phyloP scores from a whole-genome alignment of 1,140 invertebrate genomes.

The Sycobia sp. region DNA sequence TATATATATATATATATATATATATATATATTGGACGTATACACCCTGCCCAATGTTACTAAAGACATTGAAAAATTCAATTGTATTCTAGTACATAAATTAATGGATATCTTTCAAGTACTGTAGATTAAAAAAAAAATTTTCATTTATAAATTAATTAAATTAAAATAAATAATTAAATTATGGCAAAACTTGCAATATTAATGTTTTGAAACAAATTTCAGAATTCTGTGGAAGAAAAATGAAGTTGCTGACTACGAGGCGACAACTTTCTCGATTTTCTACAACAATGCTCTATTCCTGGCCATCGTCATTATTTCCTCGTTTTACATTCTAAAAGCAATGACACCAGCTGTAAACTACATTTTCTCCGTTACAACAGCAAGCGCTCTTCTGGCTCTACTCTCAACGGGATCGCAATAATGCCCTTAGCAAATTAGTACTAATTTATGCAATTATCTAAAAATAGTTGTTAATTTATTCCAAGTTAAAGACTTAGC shows the following conservation, averaged over 20 bases:
- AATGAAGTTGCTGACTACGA: constrained; percentile 99
- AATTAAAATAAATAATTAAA: too few species aligned
- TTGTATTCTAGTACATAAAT: too few species aligned
- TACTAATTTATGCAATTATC: constrained; percentile 5
- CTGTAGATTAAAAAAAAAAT: too few species aligned
- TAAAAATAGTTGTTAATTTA: constrained; percentile 27
- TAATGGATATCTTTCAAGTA: too few species aligned
- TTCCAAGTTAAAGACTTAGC: constrained; percentile 9
- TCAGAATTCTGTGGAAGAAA: constrained; percentile 95
- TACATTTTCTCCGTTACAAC: constrained; percentile 87
- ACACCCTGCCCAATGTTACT: too few species aligned
- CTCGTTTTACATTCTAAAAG: constrained; percentile 92
- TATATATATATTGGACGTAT: too few species aligned
- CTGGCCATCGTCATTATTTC: constrained; percentile 91
- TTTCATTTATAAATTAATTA: too few species aligned
- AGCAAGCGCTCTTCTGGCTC: constrained; percentile 83
- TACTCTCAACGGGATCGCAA: constrained; percentile 83
- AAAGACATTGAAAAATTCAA: too few species aligned
- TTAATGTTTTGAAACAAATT: too few species aligned
- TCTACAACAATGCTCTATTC: constrained; percentile 98
- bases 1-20: too few species aligned
- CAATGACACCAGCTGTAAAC: constrained; percentile 90
- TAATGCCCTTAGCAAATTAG: constrained; percentile 41
- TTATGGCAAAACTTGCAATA: too few species aligned
- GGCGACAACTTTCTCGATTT: constrained; percentile 97